Evolutionary conservation across 2,797 vertebrate genomes (phyloP).

Genomic region (Gephyroberyx darwinii): DNA sequence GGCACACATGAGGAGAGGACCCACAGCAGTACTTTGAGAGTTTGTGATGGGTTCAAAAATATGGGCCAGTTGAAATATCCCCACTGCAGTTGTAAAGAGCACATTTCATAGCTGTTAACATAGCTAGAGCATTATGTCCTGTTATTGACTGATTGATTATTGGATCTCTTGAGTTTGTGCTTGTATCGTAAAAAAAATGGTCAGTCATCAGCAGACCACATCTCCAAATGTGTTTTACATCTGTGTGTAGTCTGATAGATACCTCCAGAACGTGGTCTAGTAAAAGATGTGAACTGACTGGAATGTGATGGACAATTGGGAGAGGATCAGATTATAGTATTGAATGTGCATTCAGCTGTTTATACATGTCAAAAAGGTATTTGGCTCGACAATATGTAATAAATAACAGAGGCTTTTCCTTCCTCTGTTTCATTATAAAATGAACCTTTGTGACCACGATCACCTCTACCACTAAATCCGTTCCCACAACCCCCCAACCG

Average conservation of each 20-base stretch:
- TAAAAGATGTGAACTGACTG: slow-evolving; percentile 2
- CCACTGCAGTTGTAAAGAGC: slow-evolving; percentile 63
- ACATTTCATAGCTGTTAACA: slow-evolving; percentile 50
- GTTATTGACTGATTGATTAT: slow-evolving; percentile 63
- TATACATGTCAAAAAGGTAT: not conserved
- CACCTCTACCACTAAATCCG: slow-evolving; percentile 36
- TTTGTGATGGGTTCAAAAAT: not conserved
- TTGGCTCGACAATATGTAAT: not conserved
- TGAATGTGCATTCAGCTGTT: not conserved
- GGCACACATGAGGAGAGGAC: too few species aligned
- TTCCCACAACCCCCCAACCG: slow-evolving; percentile 70
- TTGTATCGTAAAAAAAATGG: not conserved
- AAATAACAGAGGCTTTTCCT: slow-evolving; percentile 4
- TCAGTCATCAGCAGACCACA: slow-evolving; percentile 1
- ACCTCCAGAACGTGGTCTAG: not conserved
- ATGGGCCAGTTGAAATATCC: slow-evolving; percentile 48
- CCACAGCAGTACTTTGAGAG: too few species aligned
- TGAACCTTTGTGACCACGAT: slow-evolving; percentile 41
- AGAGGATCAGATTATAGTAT: not conserved
- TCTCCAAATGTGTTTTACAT: slow-evolving; percentile 24
- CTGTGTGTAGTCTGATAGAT: slow-evolving; percentile 1
- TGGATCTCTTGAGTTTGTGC: not conserved
- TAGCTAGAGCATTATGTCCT: slow-evolving; percentile 51
- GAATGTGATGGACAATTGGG: not conserved
- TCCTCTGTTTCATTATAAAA: slow-evolving; percentile 32